Evolutionary conservation across 2,888 invertebrate genomes (phyloP), one percentile per base, ranked within the genome.

Genomic region (Chloroclystis v-ata): DNA sequence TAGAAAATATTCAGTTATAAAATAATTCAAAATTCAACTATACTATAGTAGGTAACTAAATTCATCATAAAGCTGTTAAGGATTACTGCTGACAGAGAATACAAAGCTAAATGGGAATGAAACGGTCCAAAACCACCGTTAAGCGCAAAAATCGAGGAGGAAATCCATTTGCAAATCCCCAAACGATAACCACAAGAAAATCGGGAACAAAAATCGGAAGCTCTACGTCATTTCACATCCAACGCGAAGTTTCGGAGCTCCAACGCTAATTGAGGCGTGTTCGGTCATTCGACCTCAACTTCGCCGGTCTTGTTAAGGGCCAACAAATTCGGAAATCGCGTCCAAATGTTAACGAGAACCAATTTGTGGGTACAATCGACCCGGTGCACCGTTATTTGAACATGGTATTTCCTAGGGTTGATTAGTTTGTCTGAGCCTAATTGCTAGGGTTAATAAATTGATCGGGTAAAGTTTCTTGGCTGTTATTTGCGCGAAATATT

Each of bases 341-440:
- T 75, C 76, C 75, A 73, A 82, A 82, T 82, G 83, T 78, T 84
- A 83, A 84, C 82, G 82, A 80, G 77, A 68, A 72, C 76, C 82
- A 82, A 82, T 84, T 83, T 83, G 74, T 61, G 77, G 75, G 69
- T 59, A 61, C 47, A 54, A 53, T 51, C 55, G 55, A 51, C 50
- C 52, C 54, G 51, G 39, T 51, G 52, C 52, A 54, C 46, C 49
- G 53, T 52, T 57, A 52, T 58, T 72, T 63, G 66, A 74, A 72
- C 72, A 74, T 69, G 65, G 68, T 68, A 69, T 70, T 73, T 73
- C 74, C 70, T 72, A 59, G 63, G 70, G 63, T 71, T 82, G 75
- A 82, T 82, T 81, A 77, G 78, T 66, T 71, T 69, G 68, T 66
- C 65, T 58, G 55, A 43, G 43, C 38, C 39, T 53, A 41, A 54